phyloP scores from a whole-genome alignment of 1,140 invertebrate genomes.

The Megathymus violae region DNA sequence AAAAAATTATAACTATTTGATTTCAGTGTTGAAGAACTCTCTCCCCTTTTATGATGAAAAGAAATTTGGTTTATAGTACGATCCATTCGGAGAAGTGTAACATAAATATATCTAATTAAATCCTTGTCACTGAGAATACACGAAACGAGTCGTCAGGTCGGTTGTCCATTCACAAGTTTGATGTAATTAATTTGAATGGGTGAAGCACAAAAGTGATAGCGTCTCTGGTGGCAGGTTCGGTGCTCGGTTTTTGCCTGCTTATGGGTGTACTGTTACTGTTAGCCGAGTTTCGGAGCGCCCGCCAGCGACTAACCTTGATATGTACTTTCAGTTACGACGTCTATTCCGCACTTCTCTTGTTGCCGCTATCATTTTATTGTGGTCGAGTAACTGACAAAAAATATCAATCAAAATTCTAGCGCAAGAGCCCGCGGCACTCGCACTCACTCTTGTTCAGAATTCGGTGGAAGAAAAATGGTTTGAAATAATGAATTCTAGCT shows the following conservation, averaged over 20 bases:
- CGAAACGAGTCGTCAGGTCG: constrained; percentile 46
- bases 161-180: constrained; percentile 65
- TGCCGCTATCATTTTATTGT: constrained; percentile 80
- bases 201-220: constrained; percentile 69
- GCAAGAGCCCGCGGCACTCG: constrained; percentile 74
- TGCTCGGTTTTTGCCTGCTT: constrained; percentile 66
- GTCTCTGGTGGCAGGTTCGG: constrained; percentile 56
- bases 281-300: constrained; percentile 73
- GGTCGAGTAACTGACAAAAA: constrained; percentile 79
- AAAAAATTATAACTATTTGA: constrained; percentile 16
- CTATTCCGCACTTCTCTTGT: constrained; percentile 81
- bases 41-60: constrained; percentile 49
- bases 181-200: constrained; percentile 75
- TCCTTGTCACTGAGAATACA: constrained; percentile 53
- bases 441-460: constrained; percentile 58
- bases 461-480: constrained; percentile 53
- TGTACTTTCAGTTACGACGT: constrained; percentile 79
- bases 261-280: constrained; percentile 77
- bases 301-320: constrained; percentile 79
- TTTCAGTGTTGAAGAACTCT: constrained; percentile 51
- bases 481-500: constrained; percentile 17
- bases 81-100: constrained; percentile 45
- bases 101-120: constrained; percentile 64
- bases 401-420: constrained; percentile 84
- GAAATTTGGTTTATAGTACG: constrained; percentile 41